These are phyloP conservation scores for Drosophila fungiperda DNA, from an alignment of 2,888 invertebrate species.

Conservation along the genomic window DNA sequence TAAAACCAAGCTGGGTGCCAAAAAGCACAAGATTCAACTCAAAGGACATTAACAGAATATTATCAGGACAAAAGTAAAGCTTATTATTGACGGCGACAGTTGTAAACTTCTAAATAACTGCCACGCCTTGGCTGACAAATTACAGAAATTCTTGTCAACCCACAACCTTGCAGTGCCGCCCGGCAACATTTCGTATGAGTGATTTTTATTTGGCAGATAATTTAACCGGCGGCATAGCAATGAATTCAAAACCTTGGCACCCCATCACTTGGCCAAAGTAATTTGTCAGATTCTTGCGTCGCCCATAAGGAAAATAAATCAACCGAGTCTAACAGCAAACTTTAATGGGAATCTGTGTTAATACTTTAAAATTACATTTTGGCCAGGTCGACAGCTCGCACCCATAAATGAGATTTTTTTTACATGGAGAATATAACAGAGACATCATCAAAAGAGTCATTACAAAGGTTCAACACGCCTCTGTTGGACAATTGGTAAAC, in stretches of 20 bases:
- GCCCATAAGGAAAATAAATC: slow-evolving; percentile 36
- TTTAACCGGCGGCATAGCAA: slow-evolving; percentile 78
- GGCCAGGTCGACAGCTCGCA: slow-evolving; percentile 35
- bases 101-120: slow-evolving; percentile 77
- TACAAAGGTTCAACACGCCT: slow-evolving; percentile 18
- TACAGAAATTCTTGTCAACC: slow-evolving; percentile 43
- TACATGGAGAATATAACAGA: slow-evolving; percentile 48
- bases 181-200: slow-evolving; percentile 69
- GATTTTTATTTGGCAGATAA: slow-evolving; percentile 79
- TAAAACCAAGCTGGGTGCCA: slow-evolving; percentile 17
- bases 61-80: slow-evolving; percentile 68
- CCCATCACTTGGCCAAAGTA: slow-evolving; percentile 47
- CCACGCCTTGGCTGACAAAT: slow-evolving; percentile 64
- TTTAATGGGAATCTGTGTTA: slow-evolving; percentile 18
- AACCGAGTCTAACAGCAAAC: slow-evolving; percentile 18
- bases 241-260: slow-evolving; percentile 22
- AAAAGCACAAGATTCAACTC: slow-evolving; percentile 16
- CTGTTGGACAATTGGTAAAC: slow-evolving; percentile 20
- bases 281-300: slow-evolving; percentile 67
- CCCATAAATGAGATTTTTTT: slow-evolving; percentile 58
- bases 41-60: slow-evolving; percentile 69
- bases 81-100: slow-evolving; percentile 73
- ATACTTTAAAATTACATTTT: slow-evolving; percentile 46
- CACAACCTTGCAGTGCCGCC: slow-evolving; percentile 6
- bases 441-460: slow-evolving; percentile 26